Evolutionary conservation across 2,797 vertebrate species (phyloP), one percentile per base, ranked within the genome.

Genomic region (Molossus molossus): DNA sequence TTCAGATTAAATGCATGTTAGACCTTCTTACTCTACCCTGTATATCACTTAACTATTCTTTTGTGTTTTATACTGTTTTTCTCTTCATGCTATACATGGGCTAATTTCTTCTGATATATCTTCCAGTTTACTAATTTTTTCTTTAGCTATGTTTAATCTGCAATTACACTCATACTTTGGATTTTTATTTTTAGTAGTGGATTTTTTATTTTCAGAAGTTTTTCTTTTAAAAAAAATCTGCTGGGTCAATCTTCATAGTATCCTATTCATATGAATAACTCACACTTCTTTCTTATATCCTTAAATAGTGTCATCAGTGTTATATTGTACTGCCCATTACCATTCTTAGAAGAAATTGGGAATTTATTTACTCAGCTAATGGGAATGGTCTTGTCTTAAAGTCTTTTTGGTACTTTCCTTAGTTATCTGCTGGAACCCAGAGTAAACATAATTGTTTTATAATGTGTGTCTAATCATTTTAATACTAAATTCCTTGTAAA

Each of bases 161-260:
- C 0, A 64, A 48, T 79, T 75, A 93, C 73, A 79, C 48, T 84
- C 12, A 62, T 67, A 7, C 13, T 62, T 53, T 29, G 72, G 27
- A 48, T 76, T 17, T 76, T n/a, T 76, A 53, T 29, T 76, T 76
- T 76, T 45, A 55, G 27, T 33, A n/a, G 75, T 58, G 5, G 15
- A 92, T 37, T 62, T 90, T 92, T 94, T 25, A 67, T 86, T 91
- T 94, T 93, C 70, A 92, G 14, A 87, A 81, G n/a, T 76, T 80
- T 9, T n/a, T 64, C 75, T 95, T 45, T 18, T 33, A 79, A 72
- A 73, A 72, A 73, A 73, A 73, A 2, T 11, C 13, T 76, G 25
- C 14, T 18, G 1, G n/a, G 8, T 81, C 48, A 25, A 70, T 88
- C 60, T 94, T 80, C 83, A 72, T 33, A 69, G 55, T 57, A 92